Evolutionary conservation across 2,113 vertebrate species (phyloP).

Genomic region (Hydropotes inermis): DNA sequence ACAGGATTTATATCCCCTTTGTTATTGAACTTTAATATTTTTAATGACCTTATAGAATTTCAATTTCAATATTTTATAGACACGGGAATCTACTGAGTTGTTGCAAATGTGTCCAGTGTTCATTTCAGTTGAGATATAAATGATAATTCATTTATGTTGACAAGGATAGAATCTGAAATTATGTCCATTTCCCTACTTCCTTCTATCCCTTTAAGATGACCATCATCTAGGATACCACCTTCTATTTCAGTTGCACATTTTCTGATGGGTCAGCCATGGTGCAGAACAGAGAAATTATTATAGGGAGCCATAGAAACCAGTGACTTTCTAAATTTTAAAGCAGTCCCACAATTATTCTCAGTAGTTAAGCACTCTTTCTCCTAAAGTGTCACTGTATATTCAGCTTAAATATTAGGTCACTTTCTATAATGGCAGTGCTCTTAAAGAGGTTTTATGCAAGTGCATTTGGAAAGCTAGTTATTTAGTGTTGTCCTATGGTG

Average conservation of each 20-base stretch:
- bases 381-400: constrained; percentile 51
- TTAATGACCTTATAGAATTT: neutral
- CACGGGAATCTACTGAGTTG: neutral
- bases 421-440: constrained; percentile 47
- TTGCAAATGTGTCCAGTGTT: neutral
- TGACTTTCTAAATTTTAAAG: constrained; percentile 32
- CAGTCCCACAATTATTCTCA: constrained; percentile 53
- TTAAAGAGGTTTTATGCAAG: constrained; percentile 35
- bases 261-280: neutral
- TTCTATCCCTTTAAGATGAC: neutral
- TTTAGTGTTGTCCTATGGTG: constrained; percentile 56
- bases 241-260: neutral
- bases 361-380: constrained; percentile 59
- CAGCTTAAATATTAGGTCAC: constrained; percentile 60
- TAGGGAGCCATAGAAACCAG: neutral
- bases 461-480: constrained; percentile 52
- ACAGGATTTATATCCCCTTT: neutral
- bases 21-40: neutral
- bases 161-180: neutral
- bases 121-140: neutral
- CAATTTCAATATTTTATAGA: neutral
- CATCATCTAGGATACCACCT: neutral
- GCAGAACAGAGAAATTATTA: neutral
- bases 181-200: neutral
- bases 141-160: neutral